A percentile compares a stretch with the other conserved stretches of the same genome.
Evolutionary conservation across 2,797 vertebrate genomes (phyloP).

Genomic region (Champsocephalus esox): DNA sequence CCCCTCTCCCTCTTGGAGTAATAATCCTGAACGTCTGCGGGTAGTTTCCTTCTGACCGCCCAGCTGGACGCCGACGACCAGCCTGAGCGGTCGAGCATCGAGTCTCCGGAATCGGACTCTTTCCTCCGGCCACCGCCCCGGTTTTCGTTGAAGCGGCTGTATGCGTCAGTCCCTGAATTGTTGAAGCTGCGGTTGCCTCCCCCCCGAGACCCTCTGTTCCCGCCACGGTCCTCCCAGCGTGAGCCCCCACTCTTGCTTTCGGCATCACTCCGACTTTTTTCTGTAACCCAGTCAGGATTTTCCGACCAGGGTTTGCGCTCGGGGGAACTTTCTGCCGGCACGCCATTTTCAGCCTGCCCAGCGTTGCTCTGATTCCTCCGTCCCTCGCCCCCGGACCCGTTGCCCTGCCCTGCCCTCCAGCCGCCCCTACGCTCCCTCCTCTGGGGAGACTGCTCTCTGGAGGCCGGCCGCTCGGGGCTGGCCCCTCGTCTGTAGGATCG

Average conservation of each 20-base stretch:
- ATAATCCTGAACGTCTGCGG: conserved; percentile 98
- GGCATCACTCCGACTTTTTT: conserved; percentile 85
- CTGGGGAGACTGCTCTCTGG: conserved; percentile 87
- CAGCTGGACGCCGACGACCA: conserved; percentile 98
- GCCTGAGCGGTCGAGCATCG: conserved; percentile 92
- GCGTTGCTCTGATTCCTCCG: conserved; percentile 85
- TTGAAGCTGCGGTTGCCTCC: conserved; percentile 82
- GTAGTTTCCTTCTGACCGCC: conserved; percentile 95
- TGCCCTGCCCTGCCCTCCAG: conserved; percentile 87
- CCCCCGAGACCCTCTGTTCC: conserved; percentile 77
- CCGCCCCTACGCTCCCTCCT: conserved; percentile 88
- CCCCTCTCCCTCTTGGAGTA: conserved; percentile 92
- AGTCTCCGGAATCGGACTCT: conserved; percentile 87
- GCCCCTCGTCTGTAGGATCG: conserved; percentile 75
- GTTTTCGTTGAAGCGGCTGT: conserved; percentile 90
- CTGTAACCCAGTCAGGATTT: conserved; percentile 93
- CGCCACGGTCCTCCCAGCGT: conserved; percentile 67
- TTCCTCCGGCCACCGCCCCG: conserved; percentile 87
- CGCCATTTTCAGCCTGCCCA: conserved; percentile 79
- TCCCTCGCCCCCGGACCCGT: conserved; percentile 77
- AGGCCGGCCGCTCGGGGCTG: conserved; percentile 74
- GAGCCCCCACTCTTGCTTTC: conserved; percentile 68
- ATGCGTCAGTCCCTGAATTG: conserved; percentile 89
- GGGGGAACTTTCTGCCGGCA: conserved; percentile 77
- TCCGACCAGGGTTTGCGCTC: conserved; percentile 86